Evolutionary conservation across 2,888 invertebrate species (phyloP).

Genomic region (Cataglyphis altisquamis): DNA sequence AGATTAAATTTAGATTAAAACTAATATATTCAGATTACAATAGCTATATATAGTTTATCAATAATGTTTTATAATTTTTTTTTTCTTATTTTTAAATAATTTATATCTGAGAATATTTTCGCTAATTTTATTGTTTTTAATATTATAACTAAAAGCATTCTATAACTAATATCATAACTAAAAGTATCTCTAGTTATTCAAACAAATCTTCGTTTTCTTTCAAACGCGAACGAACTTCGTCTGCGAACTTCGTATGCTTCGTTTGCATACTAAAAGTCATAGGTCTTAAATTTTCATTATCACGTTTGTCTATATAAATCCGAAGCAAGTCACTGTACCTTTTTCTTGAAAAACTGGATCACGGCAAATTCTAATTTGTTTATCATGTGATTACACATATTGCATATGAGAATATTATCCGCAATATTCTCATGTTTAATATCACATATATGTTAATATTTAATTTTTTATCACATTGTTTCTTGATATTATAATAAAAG

Average conservation of each 20-base stretch:
- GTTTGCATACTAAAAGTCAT: constrained; percentile 30
- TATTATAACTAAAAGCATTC: neutral
- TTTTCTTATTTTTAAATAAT: constrained; percentile 32
- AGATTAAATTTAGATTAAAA: neutral
- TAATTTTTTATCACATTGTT: neutral
- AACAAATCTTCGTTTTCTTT: neutral
- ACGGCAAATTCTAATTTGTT: neutral
- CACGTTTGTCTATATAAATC: neutral
- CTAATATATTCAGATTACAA: neutral
- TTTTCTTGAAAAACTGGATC: neutral
- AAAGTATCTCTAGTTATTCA: neutral
- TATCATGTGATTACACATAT: neutral
- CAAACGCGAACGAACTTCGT: neutral
- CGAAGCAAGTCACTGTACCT: neutral
- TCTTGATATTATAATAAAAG: neutral
- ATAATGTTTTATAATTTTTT: neutral
- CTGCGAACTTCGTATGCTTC: constrained; percentile 12
- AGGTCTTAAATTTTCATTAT: constrained; percentile 17
- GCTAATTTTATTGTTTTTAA: constrained; percentile 1
- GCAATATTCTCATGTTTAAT: neutral
- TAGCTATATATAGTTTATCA: neutral
- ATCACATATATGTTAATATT: neutral
- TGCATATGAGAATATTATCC: neutral
- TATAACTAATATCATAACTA: too few relatives aligned
- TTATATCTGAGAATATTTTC: neutral